A percentile compares a stretch with the other conserved stretches of the same genome.
Conservation (phyloP, 2,888 invertebrate species). For the Lydus trimaculatus region DNA sequence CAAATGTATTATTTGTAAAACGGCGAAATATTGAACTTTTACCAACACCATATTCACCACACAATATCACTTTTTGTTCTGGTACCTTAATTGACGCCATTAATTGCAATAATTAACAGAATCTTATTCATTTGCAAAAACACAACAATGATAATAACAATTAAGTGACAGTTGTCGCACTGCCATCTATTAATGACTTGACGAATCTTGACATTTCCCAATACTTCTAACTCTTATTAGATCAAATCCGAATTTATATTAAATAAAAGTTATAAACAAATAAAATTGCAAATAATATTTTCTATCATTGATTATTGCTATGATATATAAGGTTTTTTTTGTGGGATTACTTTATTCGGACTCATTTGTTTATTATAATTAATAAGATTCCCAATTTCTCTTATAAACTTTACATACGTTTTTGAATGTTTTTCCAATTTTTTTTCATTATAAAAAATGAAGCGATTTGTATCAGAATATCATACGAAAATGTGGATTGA, state of each 20-base stretch:
- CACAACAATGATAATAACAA: not conserved
- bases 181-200: not conserved
- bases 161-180: not conserved
- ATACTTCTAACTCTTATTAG: too few relatives aligned
- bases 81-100: constrained; percentile 87
- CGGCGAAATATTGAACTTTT: constrained; percentile 93
- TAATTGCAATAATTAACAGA: not conserved
- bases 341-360: too few relatives aligned
- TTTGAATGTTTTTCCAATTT: not conserved
- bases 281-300: too few relatives aligned
- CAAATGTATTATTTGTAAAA: constrained; percentile 88
- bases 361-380: too few relatives aligned
- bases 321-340: too few relatives aligned
- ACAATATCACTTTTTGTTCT: constrained; percentile 90
- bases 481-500: constrained; percentile 55
- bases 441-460: constrained; percentile 10
- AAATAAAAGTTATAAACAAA: too few relatives aligned
- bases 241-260: too few relatives aligned
- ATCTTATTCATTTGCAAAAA: not conserved
- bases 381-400: not conserved
- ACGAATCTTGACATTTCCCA: too few relatives aligned
- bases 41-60: constrained; percentile 96
- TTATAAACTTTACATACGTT: too few relatives aligned
- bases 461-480: constrained; percentile 17
- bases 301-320: too few relatives aligned